phyloP scores from a whole-genome alignment of 2,888 invertebrate genomes.

The Hipparchia semele region DNA sequence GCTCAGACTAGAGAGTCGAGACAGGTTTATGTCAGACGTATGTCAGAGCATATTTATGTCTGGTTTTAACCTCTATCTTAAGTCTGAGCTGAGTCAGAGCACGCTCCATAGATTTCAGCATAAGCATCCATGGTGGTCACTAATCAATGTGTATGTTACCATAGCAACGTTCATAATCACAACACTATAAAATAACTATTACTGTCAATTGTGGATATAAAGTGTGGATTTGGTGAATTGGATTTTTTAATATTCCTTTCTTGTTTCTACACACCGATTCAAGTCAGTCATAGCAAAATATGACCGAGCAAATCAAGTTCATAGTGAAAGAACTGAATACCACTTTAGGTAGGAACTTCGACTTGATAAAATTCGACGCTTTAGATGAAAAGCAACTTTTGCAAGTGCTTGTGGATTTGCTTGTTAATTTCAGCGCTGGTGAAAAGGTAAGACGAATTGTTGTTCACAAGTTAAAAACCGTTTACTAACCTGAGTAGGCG shows the following conservation, averaged over 20 bases:
- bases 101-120: too few species aligned
- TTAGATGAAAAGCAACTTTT: slow-evolving; percentile 88
- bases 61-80: too few species aligned
- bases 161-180: slow-evolving; percentile 3
- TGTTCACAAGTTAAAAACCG: background rate
- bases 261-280: background rate
- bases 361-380: slow-evolving; percentile 93
- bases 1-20: too few species aligned
- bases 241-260: background rate
- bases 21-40: too few species aligned
- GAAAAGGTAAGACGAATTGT: slow-evolving; percentile 76
- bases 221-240: background rate
- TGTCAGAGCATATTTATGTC: too few species aligned
- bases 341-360: slow-evolving; percentile 88
- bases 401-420: slow-evolving; percentile 90
- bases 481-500: too few species aligned
- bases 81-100: too few species aligned
- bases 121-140: too few species aligned
- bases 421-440: slow-evolving; percentile 87
- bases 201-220: background rate
- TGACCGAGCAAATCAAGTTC: slow-evolving; percentile 87
- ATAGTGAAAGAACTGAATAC: slow-evolving; percentile 89
- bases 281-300: slow-evolving; percentile 48
- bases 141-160: background rate
- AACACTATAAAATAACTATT: background rate